These are phyloP conservation scores for Holothuria leucospilota DNA, from an alignment of 53 echinoderm and acorn worm species.

Conservation along the genomic window DNA sequence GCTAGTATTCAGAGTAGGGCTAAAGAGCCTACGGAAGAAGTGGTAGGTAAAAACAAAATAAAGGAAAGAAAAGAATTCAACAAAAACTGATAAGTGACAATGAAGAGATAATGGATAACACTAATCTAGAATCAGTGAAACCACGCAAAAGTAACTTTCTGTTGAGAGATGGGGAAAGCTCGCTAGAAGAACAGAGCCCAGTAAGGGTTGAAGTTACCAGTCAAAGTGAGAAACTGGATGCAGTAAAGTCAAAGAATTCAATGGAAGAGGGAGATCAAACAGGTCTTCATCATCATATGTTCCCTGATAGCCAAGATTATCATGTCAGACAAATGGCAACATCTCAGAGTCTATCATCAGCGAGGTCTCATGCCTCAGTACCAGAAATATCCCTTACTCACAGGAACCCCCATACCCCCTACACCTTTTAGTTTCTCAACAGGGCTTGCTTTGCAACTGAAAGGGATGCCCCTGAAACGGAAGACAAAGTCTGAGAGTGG, in stretches of 20 bases:
- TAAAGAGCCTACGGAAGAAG: conserved; percentile 50
- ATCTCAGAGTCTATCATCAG: too few species aligned
- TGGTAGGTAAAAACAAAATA: conserved; percentile 36
- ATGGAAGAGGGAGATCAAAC: too few species aligned
- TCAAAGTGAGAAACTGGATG: too few species aligned
- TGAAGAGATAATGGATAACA: conserved; percentile 87
- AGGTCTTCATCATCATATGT: too few species aligned
- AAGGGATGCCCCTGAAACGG: conserved; percentile 5
- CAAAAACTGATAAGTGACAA: conserved; percentile 89
- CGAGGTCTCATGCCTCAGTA: neutral
- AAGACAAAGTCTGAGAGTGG: conserved; percentile 19
- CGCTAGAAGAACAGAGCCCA: conserved; percentile 2
- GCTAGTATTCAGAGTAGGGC: conserved; percentile 41
- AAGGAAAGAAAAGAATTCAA: conserved; percentile 59
- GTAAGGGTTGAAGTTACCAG: too few species aligned
- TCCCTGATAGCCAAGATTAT: too few species aligned
- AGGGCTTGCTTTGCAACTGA: neutral
- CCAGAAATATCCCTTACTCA: conserved; percentile 21
- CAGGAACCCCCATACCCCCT: neutral
- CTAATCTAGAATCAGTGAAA: conserved; percentile 86
- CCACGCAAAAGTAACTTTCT: conserved; percentile 81
- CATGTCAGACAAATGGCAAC: too few species aligned
- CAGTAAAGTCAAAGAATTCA: too few species aligned
- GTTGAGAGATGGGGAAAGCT: conserved; percentile 55
- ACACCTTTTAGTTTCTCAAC: conserved; percentile 16